These are phyloP conservation scores for Elaphurus davidianus DNA, from an alignment of 2,113 vertebrate genomes.

Conservation along the genomic window DNA sequence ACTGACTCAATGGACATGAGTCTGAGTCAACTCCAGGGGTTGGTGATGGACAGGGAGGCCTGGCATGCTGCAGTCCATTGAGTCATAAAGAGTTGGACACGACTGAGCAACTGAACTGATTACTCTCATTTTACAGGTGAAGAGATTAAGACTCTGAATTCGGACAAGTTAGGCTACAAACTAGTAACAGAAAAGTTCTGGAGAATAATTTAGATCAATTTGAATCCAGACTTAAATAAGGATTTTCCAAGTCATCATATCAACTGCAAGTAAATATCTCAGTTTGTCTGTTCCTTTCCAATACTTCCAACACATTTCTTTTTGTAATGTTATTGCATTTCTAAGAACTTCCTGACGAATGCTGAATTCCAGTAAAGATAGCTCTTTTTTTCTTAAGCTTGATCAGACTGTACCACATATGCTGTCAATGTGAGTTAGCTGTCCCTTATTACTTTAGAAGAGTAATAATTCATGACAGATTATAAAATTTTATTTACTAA, in stretches of 20 bases:
- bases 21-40: too few relatives aligned
- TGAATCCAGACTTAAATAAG: not conserved
- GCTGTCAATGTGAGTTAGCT: not conserved
- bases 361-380: not conserved
- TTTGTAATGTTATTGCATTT: not conserved
- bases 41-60: too few relatives aligned
- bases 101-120: not conserved
- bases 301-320: not conserved
- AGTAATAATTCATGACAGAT: not conserved
- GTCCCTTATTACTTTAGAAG: not conserved
- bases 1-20: too few relatives aligned
- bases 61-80: too few relatives aligned
- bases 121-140: not conserved
- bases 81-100: too few relatives aligned
- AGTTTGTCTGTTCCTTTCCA: not conserved
- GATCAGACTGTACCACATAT: not conserved
- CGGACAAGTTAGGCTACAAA: not conserved
- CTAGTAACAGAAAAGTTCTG: not conserved
- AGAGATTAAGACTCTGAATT: not conserved
- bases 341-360: not conserved
- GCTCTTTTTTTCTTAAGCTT: not conserved
- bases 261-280: not conserved
- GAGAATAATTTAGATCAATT: not conserved
- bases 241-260: not conserved
- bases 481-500: not conserved